These are phyloP conservation scores for Ambastaia sidthimunki DNA, from an alignment of 2,797 vertebrate species.

Conservation along the genomic window DNA sequence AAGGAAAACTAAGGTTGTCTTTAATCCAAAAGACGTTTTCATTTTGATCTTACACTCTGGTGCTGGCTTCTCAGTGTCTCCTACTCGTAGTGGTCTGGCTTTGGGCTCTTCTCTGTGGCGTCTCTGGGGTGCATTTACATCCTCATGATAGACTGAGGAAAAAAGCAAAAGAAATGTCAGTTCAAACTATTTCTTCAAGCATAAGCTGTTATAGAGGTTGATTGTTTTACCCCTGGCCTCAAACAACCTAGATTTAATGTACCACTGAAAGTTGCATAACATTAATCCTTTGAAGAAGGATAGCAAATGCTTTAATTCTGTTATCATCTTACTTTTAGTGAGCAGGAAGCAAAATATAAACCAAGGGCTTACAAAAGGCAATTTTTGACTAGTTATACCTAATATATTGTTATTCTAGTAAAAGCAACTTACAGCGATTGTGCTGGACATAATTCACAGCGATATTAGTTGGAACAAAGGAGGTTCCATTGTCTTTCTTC, in stretches of 20 bases:
- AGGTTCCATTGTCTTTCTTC: conserved; percentile 94
- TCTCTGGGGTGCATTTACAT: conserved; percentile 89
- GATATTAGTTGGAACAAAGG: conserved; percentile 98
- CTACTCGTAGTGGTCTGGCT: conserved; percentile 90
- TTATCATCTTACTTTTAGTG: too few relatives aligned
- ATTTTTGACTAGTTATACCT: too few relatives aligned
- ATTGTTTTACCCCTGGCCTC: not conserved
- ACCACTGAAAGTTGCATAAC: too few relatives aligned
- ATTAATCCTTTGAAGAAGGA: too few relatives aligned
- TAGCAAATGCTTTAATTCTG: too few relatives aligned
- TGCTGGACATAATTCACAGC: conserved; percentile 98
- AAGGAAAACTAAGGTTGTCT: not conserved
- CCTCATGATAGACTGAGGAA: conserved; percentile 91
- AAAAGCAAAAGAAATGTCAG: not conserved
- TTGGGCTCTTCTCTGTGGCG: conserved; percentile 92
- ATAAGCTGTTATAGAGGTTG: not conserved
- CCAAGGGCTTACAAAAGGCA: too few relatives aligned
- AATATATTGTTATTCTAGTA: too few relatives aligned
- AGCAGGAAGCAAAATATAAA: too few relatives aligned
- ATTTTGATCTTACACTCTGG: conserved; percentile 84
- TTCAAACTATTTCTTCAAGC: not conserved
- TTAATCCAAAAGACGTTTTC: not conserved
- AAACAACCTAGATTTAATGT: too few relatives aligned
- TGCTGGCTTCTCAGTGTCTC: conserved; percentile 94
- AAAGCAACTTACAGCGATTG: conserved; percentile 88